phyloP scores from a whole-genome alignment of 2,113 vertebrate genomes.

The Solea solea region DNA sequence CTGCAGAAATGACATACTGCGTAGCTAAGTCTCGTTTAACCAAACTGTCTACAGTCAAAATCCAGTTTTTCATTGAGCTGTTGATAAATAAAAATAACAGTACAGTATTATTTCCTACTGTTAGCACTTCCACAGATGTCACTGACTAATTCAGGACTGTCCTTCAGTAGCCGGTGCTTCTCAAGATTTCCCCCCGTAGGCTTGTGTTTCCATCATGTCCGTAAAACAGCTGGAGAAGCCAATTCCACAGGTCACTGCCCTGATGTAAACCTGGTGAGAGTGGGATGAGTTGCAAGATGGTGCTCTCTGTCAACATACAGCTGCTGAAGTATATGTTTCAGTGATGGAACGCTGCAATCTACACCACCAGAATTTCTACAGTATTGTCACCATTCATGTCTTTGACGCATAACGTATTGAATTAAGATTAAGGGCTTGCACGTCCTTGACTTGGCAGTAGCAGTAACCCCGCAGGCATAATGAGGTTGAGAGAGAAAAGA shows the following conservation, averaged over 20 bases:
- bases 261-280: slow-evolving; percentile 19
- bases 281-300: slow-evolving; percentile 31
- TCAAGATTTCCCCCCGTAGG: slow-evolving; percentile 8
- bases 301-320: slow-evolving; percentile 19
- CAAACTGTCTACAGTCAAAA: too few relatives aligned
- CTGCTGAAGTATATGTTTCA: background rate
- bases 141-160: slow-evolving; percentile 1
- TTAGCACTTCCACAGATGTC: background rate
- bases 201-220: slow-evolving; percentile 21
- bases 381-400: background rate
- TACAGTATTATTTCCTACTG: background rate
- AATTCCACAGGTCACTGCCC: slow-evolving; percentile 62
- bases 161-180: background rate
- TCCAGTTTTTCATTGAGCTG: too few relatives aligned
- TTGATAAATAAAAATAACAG: too few relatives aligned
- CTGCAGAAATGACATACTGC: too few relatives aligned
- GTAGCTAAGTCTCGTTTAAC: too few relatives aligned
- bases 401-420: background rate
- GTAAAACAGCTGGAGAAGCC: slow-evolving; percentile 15
- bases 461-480: slow-evolving; percentile 25
- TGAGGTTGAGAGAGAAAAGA: slow-evolving; percentile 33
- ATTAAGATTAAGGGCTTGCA: too few relatives aligned
- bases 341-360: background rate
- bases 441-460: too few relatives aligned
- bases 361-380: background rate